Conservation (phyloP, 2,888 invertebrate genomes). For the Cryptus viduatorius region DNA sequence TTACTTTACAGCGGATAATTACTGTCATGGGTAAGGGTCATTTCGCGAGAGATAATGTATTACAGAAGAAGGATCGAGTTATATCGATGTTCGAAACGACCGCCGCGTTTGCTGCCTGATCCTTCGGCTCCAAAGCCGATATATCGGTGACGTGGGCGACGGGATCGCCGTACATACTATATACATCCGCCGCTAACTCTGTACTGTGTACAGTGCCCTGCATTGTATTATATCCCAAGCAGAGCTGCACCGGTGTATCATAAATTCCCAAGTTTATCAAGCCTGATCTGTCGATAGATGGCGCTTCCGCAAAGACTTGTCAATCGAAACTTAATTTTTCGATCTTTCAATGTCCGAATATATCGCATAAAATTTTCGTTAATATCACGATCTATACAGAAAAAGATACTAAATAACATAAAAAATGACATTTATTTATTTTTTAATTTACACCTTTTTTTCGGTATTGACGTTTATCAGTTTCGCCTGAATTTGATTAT, state of each 20-base stretch:
- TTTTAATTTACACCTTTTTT: background rate
- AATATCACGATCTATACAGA: background rate
- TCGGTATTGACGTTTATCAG: background rate
- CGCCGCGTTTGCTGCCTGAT: constrained; percentile 42
- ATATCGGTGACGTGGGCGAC: constrained; percentile 66
- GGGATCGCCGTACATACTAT: constrained; percentile 32
- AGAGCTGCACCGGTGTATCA: constrained; percentile 27
- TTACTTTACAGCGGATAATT: constrained; percentile 78
- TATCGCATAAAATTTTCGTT: background rate
- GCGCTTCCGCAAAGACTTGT: constrained; percentile 29
- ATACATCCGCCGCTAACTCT: constrained; percentile 22
- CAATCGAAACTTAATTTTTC: background rate
- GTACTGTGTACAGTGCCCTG: background rate
- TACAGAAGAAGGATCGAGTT: constrained; percentile 65
- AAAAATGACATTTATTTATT: no score
- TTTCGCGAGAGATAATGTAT: constrained; percentile 78
- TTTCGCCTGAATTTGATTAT: background rate
- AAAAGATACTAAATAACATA: no score
- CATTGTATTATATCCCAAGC: constrained; percentile 26
- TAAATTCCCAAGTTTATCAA: constrained; percentile 54
- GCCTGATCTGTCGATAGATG: constrained; percentile 47
- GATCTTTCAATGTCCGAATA: background rate
- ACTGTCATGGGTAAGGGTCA: constrained; percentile 75
- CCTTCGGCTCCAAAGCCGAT: constrained; percentile 56
- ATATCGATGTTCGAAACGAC: constrained; percentile 60